Evolutionary conservation across 1,140 invertebrate species (phyloP).

Genomic region (Brachionus plicatilis): DNA sequence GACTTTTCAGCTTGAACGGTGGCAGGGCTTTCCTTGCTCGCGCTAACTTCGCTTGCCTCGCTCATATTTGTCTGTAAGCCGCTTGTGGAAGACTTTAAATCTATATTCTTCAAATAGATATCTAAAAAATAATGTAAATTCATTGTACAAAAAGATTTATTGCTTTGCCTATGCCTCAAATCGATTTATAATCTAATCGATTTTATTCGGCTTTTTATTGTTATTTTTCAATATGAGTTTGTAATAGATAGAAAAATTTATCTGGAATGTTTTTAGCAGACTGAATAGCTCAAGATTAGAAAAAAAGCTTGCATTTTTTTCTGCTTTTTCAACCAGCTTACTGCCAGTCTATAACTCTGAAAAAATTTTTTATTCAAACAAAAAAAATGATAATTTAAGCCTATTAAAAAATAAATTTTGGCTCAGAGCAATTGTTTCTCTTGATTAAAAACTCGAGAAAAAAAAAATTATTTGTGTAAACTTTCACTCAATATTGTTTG

Average conservation of each 20-base stretch:
- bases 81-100: background rate
- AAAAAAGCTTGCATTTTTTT: background rate
- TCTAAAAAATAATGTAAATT: background rate
- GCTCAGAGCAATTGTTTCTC: background rate
- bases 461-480: conserved; percentile 8
- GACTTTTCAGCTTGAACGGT: background rate
- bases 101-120: background rate
- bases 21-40: background rate
- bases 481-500: background rate
- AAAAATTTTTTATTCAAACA: background rate
- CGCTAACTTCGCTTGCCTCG: background rate
- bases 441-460: background rate
- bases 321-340: background rate
- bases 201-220: background rate
- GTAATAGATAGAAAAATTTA: background rate
- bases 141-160: background rate
- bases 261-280: background rate
- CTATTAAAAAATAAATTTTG: background rate
- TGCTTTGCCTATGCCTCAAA: background rate
- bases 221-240: background rate
- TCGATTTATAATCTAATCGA: background rate
- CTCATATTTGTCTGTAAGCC: background rate
- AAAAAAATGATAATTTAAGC: background rate
- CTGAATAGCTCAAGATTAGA: background rate
- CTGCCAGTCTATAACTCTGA: background rate